Percentiles rank a stretch among this genome's conserved stretches.
Evolutionary conservation across 37 sponge, comb jelly and placozoan genomes (phyloP).

Genomic region (Ianthella basta): DNA sequence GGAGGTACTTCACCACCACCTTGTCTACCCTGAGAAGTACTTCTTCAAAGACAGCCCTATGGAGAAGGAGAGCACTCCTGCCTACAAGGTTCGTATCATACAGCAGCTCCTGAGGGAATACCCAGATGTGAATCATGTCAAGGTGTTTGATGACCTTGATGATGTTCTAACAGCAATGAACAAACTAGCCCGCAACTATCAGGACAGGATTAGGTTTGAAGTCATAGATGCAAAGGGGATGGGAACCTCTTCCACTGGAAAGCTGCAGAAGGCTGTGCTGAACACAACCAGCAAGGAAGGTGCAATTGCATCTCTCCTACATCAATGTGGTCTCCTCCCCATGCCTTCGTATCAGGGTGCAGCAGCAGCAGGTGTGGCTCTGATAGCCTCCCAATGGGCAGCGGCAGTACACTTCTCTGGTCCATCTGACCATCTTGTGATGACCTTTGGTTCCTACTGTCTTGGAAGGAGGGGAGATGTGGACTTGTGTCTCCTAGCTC

Average conservation of each 20-base stretch:
- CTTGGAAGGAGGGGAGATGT: slow-evolving; percentile 73
- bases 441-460: slow-evolving; percentile 76
- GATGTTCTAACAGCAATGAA: slow-evolving; percentile 68
- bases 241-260: background rate
- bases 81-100: slow-evolving; percentile 61
- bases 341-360: slow-evolving; percentile 43
- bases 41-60: slow-evolving; percentile 54
- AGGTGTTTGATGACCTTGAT: slow-evolving; percentile 81
- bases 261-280: slow-evolving; percentile 28
- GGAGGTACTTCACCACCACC: slow-evolving; percentile 42
- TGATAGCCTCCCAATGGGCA: slow-evolving; percentile 66
- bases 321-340: slow-evolving; percentile 47
- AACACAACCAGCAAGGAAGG: background rate
- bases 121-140: slow-evolving; percentile 48
- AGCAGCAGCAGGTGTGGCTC: slow-evolving; percentile 54
- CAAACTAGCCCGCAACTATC: slow-evolving; percentile 24
- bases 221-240: slow-evolving; percentile 64
- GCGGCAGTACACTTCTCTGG: slow-evolving; percentile 50
- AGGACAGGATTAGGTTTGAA: slow-evolving; percentile 50
- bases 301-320: slow-evolving; percentile 35
- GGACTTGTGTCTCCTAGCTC: slow-evolving; percentile 80
- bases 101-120: slow-evolving; percentile 50
- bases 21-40: slow-evolving; percentile 55
- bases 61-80: slow-evolving; percentile 35
- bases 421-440: slow-evolving; percentile 49